phyloP scores from a whole-genome alignment of 2,888 invertebrate genomes.

The Volucella zonaria region DNA sequence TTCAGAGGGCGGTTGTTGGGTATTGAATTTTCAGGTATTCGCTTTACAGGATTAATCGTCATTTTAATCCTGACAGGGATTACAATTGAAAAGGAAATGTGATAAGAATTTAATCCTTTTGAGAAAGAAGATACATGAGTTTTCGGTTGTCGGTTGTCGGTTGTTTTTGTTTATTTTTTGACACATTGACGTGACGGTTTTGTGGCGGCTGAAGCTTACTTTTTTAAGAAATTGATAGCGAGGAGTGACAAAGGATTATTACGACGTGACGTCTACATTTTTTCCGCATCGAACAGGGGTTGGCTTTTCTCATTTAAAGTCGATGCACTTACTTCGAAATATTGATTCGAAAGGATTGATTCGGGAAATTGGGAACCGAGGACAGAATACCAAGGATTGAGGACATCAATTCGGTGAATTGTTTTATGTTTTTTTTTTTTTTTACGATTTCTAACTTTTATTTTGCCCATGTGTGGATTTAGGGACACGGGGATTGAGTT shows the following conservation, averaged over 20 bases:
- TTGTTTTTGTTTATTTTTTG: conserved; percentile 1
- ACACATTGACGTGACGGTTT: conserved; percentile 9
- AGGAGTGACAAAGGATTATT: conserved; percentile 1
- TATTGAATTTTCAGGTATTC: background rate
- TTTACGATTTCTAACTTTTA: conserved; percentile 2
- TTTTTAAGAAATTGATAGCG: conserved; percentile 8
- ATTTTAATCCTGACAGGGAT: background rate
- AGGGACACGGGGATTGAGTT: background rate
- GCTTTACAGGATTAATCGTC: background rate
- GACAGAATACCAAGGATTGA: no score
- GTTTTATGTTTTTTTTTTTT: no score
- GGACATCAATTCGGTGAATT: no score
- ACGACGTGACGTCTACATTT: background rate
- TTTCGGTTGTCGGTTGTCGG: no score
- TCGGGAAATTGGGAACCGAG: no score
- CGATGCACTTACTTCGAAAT: background rate
- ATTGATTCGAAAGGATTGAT: conserved; percentile 24
- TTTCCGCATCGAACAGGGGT: conserved; percentile 2
- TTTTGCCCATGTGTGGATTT: background rate
- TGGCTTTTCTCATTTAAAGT: background rate
- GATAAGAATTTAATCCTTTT: conserved; percentile 7
- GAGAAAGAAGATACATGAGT: background rate
- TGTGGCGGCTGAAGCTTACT: background rate
- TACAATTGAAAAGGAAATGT: conserved; percentile 1
- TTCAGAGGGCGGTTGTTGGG: background rate